Evolutionary conservation across 2,888 invertebrate species (phyloP), one percentile per base, ranked within the genome.

Genomic region (Trachelus troglodyta): DNA sequence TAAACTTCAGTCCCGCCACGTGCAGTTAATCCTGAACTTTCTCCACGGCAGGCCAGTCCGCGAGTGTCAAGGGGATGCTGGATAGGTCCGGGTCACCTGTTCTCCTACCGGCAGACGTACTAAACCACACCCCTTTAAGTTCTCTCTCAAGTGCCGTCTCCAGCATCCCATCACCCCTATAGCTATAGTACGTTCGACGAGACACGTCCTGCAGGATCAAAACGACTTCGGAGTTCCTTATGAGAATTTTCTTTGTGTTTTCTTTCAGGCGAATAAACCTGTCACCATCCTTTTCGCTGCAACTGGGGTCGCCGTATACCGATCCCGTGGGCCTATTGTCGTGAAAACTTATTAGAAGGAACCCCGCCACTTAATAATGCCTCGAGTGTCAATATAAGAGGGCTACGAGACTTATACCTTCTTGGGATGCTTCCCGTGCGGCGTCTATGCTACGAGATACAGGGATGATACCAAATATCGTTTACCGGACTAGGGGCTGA

Each of bases 281-380:
- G 56, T 56, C 56, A 56, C 0, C 23, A 23, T 9, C 56, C 56
- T 23, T 2, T 9, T 2, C 9, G 2, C 56, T 56, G 56, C 56
- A 9, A 23, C 23, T 23, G 23, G 56, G 56, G 56, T 56, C 15
- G 23, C 2, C 23, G 23, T 56, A 56, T 23, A 23, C 56, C 23
- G 56, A 56, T 73, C 76, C 34, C 33, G 74, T 69, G 34, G 34
- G 37, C 75, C 69, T 79, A 78, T 80, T 77, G 81, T 83, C 82
- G 79, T 81, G 77, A 77, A 79, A 83, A 79, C 82, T 85, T 82
- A 83, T 83, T 83, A 83, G 81, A 79, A 76, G 69, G 79, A 77
- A 75, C 79, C 77, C 78, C 75, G 78, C 78, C 78, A 79, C 83
- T 81, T 83, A 79, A 79, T 82, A 81, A 81, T 80, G 79, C 80